These are phyloP conservation scores for Barypeithes pellucidus DNA, from an alignment of 2,888 invertebrate species.

Conservation along the genomic window DNA sequence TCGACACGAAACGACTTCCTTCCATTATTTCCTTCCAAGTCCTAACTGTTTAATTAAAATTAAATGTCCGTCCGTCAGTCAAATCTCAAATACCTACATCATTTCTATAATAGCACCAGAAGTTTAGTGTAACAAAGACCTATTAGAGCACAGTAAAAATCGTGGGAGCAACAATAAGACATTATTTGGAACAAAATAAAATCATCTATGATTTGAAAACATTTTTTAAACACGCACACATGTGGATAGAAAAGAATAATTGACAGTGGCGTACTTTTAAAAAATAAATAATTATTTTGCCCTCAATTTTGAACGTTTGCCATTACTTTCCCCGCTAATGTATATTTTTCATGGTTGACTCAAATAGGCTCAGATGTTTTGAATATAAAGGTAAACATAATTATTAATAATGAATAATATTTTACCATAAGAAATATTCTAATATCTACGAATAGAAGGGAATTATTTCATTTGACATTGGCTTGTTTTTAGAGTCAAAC, in stretches of 20 bases:
- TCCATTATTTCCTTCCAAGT: not conserved
- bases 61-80: slow-evolving; percentile 34
- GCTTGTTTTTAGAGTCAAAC: too few relatives aligned
- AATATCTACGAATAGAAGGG: too few relatives aligned
- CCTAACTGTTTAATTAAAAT: slow-evolving; percentile 7
- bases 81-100: slow-evolving; percentile 37
- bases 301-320: too few relatives aligned
- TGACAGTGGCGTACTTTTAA: slow-evolving; percentile 28
- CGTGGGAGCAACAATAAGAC: slow-evolving; percentile 49
- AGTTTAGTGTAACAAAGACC: slow-evolving; percentile 43
- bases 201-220: slow-evolving; percentile 42
- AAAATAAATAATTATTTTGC: too few relatives aligned
- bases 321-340: too few relatives aligned
- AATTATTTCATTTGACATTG: too few relatives aligned
- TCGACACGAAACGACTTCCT: not conserved
- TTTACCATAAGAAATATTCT: too few relatives aligned
- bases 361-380: too few relatives aligned
- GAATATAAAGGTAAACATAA: too few relatives aligned
- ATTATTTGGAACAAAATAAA: slow-evolving; percentile 37
- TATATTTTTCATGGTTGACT: too few relatives aligned
- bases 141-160: slow-evolving; percentile 36
- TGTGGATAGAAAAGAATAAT: slow-evolving; percentile 23
- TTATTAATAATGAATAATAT: too few relatives aligned
- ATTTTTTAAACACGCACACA: slow-evolving; percentile 28
- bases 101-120: slow-evolving; percentile 35